Conservation (phyloP, 2,113 vertebrate genomes). For the Trinectes maculatus region DNA sequence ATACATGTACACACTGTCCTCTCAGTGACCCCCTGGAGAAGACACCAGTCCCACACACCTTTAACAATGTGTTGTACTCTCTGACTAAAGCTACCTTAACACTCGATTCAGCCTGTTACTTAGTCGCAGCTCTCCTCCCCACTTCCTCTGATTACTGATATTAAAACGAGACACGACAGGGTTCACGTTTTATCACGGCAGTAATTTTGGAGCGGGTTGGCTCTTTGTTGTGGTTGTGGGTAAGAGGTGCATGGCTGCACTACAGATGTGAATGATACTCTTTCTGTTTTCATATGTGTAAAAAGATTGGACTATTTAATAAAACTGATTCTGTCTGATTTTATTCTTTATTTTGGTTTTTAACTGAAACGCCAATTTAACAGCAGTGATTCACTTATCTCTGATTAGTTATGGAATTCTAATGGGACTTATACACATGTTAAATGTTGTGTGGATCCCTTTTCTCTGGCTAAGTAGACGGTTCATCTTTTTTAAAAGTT, state of each 20-base stretch:
- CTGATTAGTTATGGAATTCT: too few relatives aligned
- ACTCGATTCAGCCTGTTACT: constrained; percentile 31
- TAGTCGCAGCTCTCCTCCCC: constrained; percentile 3
- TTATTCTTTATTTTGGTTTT: not conserved
- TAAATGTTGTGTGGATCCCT: not conserved
- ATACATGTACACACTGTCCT: constrained; percentile 31
- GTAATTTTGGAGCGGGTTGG: constrained; percentile 6
- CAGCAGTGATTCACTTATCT: too few relatives aligned
- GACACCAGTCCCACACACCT: constrained; percentile 30
- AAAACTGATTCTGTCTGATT: not conserved
- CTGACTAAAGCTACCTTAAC: constrained; percentile 14
- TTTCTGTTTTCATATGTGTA: constrained; percentile 7
- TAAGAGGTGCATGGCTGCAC: not conserved
- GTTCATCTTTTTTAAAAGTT: too few relatives aligned
- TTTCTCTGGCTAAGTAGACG: too few relatives aligned
- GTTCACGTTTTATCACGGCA: constrained; percentile 38
- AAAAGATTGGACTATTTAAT: not conserved
- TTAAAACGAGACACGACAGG: constrained; percentile 33
- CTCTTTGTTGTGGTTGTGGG: constrained; percentile 47
- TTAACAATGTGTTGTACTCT: constrained; percentile 39
- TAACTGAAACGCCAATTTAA: not conserved
- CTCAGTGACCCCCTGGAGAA: constrained; percentile 29
- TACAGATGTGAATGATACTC: constrained; percentile 33
- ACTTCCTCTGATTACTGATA: constrained; percentile 49
- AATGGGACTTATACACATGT: not conserved